These are phyloP conservation scores for Trichomalopsis sarcophagae DNA, from an alignment of 1,140 invertebrate genomes.

Conservation along the genomic window DNA sequence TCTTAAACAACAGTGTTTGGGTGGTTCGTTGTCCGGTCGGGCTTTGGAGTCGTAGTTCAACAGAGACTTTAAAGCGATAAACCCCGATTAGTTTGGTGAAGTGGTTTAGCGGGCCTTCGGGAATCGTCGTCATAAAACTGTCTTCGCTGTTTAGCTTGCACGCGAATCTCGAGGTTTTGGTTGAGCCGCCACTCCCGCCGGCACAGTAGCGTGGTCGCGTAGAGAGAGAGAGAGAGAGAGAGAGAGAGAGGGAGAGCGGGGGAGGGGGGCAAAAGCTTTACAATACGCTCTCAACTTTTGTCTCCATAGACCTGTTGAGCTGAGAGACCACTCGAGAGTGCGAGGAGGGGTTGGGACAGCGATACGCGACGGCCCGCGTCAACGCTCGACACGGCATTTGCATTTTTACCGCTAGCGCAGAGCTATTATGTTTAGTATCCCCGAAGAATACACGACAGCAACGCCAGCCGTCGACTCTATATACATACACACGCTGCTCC, in stretches of 20 bases:
- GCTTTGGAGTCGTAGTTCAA: constrained; percentile 46
- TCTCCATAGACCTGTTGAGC: constrained; percentile 50
- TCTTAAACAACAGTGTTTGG: background rate
- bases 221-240: background rate
- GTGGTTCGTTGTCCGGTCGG: background rate
- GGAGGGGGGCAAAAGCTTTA: constrained; percentile 14
- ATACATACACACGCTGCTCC: background rate
- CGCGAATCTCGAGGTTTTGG: constrained; percentile 46
- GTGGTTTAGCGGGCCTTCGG: constrained; percentile 48
- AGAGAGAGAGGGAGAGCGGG: background rate
- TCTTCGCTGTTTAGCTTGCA: constrained; percentile 47
- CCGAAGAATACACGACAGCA: constrained; percentile 3
- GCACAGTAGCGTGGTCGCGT: background rate
- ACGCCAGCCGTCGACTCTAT: background rate
- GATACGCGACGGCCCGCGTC: constrained; percentile 8
- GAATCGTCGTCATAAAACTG: constrained; percentile 50
- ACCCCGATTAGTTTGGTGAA: constrained; percentile 50
- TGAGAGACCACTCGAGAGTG: background rate
- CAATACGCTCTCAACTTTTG: constrained; percentile 45
- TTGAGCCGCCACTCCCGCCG: constrained; percentile 2
- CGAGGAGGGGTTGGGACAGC: background rate
- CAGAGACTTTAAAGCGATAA: constrained; percentile 49
- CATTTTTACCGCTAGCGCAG: constrained; percentile 37
- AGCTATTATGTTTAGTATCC: constrained; percentile 48
- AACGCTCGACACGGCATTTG: constrained; percentile 33